Evolutionary conservation across 2,888 invertebrate species (phyloP).

Genomic region (Eugnorisma glareosa): DNA sequence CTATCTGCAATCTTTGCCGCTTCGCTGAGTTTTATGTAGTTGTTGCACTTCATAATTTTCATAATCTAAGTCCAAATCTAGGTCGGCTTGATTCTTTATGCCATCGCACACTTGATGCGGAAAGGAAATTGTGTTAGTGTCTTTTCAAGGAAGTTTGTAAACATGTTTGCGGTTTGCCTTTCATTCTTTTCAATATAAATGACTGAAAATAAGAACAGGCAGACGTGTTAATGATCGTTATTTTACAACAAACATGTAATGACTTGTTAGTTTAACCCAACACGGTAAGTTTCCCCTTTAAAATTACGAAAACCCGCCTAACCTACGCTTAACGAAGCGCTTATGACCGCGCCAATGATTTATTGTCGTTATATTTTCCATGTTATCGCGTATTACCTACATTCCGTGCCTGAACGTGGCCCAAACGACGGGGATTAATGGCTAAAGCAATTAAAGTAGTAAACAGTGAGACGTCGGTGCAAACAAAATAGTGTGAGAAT

Average conservation of each 20-base stretch:
- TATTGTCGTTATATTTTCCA: conserved; percentile 71
- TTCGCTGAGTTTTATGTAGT: conserved; percentile 6
- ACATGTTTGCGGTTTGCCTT: background rate
- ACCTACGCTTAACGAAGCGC: conserved; percentile 54
- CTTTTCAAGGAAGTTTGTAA: background rate
- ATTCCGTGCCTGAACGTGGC: conserved; percentile 78
- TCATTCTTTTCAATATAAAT: conserved; percentile 7
- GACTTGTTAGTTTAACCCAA: conserved; percentile 56
- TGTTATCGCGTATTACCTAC: conserved; percentile 73
- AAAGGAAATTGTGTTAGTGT: background rate
- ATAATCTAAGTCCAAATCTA: conserved; percentile 17
- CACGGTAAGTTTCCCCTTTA: conserved; percentile 47
- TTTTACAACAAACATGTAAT: conserved; percentile 46
- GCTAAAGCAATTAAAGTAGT: conserved; percentile 87
- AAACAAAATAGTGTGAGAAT: conserved; percentile 85
- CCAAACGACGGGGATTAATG: conserved; percentile 85
- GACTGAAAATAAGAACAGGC: conserved; percentile 13
- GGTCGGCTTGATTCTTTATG: conserved; percentile 3
- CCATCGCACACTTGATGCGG: background rate
- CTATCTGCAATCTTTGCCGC: conserved; percentile 17
- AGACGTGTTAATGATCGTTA: conserved; percentile 27
- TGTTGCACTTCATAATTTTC: conserved; percentile 11
- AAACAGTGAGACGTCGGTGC: conserved; percentile 80
- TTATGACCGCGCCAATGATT: conserved; percentile 67
- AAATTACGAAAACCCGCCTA: conserved; percentile 52